Evolutionary conservation across 2,113 vertebrate genomes (phyloP).

Genomic region (Myanophis thanlyinensis): DNA sequence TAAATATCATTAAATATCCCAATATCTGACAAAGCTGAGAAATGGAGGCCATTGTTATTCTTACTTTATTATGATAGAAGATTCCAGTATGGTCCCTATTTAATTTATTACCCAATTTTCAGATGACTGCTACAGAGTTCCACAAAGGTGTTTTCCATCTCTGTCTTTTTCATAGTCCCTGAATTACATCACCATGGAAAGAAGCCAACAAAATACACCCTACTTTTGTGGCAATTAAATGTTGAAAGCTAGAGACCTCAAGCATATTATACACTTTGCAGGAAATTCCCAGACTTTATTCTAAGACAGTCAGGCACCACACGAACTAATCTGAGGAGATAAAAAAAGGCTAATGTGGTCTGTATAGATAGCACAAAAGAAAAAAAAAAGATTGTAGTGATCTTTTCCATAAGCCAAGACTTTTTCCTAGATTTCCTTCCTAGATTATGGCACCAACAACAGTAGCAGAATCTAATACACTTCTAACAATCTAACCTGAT

Average conservation of each 20-base stretch:
- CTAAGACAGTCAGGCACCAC: conserved; percentile 51
- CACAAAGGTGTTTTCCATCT: conserved; percentile 61
- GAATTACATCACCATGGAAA: conserved; percentile 62
- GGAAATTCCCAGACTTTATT: conserved; percentile 67
- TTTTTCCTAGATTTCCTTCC: not conserved
- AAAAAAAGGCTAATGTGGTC: conserved; percentile 43
- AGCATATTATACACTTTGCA: conserved; percentile 59
- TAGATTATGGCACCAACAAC: not conserved
- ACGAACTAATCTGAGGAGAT: conserved; percentile 42
- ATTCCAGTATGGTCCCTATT: conserved; percentile 33
- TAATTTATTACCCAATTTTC: conserved; percentile 31
- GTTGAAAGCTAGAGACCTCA: conserved; percentile 55
- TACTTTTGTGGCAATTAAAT: conserved; percentile 59
- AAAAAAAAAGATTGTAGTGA: not conserved
- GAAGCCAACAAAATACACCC: conserved; percentile 60
- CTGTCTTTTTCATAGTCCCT: conserved; percentile 57
- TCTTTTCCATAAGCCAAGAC: not conserved
- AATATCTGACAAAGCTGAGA: not conserved
- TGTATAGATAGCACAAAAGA: conserved; percentile 21
- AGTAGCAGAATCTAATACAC: not conserved
- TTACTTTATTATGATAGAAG: not conserved
- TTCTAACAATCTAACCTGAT: not conserved
- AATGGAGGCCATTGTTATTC: not conserved
- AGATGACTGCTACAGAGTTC: conserved; percentile 25
- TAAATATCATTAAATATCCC: not conserved